A percentile compares a stretch with the other conserved stretches of the same genome.
Evolutionary conservation across 1,140 invertebrate species (phyloP).

Genomic region (Oreohelix idahoensis): DNA sequence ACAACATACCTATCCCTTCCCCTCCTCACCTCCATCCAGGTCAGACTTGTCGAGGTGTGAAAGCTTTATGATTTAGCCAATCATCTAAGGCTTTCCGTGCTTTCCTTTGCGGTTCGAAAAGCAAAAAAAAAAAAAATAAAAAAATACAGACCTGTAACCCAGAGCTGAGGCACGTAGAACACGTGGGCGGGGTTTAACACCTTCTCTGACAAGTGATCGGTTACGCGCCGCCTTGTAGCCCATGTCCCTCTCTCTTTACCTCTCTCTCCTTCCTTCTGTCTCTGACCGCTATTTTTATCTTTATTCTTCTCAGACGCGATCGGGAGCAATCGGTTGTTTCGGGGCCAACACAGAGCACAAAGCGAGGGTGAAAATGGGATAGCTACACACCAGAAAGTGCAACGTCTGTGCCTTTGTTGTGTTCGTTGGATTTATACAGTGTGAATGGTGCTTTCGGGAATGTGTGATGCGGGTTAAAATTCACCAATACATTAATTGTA

Average conservation of each 20-base stretch:
- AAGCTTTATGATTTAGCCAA: conserved; percentile 18
- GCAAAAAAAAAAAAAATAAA: background rate
- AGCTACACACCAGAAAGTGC: background rate
- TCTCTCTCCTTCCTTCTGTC: background rate
- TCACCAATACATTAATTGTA: background rate
- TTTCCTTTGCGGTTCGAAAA: background rate
- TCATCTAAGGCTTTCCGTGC: background rate
- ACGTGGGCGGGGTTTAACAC: conserved; percentile 38
- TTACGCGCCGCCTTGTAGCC: conserved; percentile 47
- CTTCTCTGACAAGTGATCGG: conserved; percentile 44
- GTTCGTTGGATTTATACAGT: background rate
- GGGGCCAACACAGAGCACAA: conserved; percentile 39
- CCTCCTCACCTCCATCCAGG: too few species aligned
- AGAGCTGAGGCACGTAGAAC: background rate
- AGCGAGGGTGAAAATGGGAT: conserved; percentile 39
- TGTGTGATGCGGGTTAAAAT: conserved; percentile 27
- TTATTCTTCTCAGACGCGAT: background rate
- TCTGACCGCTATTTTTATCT: background rate
- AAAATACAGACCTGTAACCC: background rate
- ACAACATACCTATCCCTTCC: too few species aligned
- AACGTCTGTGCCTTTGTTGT: background rate
- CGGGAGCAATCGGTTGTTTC: background rate
- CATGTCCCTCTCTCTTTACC: conserved; percentile 26
- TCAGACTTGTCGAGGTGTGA: conserved; percentile 32
- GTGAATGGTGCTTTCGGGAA: background rate